A percentile compares a stretch with the other conserved stretches of the same genome.
These are phyloP conservation scores for Mallotus villosus DNA, from an alignment of 2,797 vertebrate species.

Conservation along the genomic window DNA sequence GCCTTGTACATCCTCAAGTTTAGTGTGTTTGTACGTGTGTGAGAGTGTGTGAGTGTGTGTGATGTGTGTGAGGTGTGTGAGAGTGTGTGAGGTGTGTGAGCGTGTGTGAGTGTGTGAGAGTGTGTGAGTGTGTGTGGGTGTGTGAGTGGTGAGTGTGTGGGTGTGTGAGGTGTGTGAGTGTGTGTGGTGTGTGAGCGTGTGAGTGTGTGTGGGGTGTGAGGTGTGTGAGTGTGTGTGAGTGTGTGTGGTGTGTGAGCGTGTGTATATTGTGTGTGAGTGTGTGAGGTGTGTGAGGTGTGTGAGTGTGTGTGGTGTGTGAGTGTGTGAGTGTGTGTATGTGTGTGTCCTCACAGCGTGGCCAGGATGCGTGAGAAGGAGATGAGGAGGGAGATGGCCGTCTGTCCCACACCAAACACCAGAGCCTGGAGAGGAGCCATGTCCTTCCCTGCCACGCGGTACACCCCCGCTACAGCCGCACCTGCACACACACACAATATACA, in stretches of 20 bases:
- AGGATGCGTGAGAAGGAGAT: constrained; percentile 94
- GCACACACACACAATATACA: constrained; percentile 9
- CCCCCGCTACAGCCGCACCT: constrained; percentile 94
- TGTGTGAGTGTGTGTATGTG: constrained; percentile 6
- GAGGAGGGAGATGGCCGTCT: constrained; percentile 88
- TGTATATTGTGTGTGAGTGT: constrained; percentile 15
- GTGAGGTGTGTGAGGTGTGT: no score
- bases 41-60: no score
- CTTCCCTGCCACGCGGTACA: constrained; percentile 97
- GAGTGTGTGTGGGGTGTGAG: no score
- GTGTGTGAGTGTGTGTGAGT: constrained; percentile 11
- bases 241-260: not conserved
- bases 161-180: constrained; percentile 1
- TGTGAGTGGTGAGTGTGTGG: not conserved
- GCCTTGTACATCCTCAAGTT: no score
- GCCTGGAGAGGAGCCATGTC: constrained; percentile 95
- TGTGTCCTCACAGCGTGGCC: constrained; percentile 83
- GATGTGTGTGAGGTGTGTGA: not conserved
- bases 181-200: constrained; percentile 3
- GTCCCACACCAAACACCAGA: constrained; percentile 91
- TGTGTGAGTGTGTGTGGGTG: no score
- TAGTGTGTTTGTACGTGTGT: no score
- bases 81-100: no score
- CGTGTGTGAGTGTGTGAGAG: no score
- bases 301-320: constrained; percentile 7